A percentile compares a stretch with the other conserved stretches of the same genome.
phyloP scores from a whole-genome alignment of 2,888 invertebrate species.

The Tryphoninae sp. region DNA sequence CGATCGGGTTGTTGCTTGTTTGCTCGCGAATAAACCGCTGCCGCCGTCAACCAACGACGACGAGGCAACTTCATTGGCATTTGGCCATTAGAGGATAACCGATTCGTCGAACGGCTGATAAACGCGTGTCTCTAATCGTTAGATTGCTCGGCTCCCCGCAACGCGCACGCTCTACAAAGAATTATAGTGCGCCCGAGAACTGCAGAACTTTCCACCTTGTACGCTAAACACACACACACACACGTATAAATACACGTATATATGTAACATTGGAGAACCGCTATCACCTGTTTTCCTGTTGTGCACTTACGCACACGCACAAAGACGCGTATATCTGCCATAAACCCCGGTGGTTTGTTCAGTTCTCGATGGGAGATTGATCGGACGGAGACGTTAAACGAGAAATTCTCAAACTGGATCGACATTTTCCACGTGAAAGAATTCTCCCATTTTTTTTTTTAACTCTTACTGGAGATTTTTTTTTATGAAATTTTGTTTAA shows the following conservation, averaged over 20 bases:
- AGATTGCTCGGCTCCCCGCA: slow-evolving; percentile 28
- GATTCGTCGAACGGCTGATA: slow-evolving; percentile 63
- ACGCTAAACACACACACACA: background rate
- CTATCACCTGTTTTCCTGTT: slow-evolving; percentile 57
- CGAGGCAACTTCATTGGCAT: slow-evolving; percentile 55
- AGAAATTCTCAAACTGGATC: background rate
- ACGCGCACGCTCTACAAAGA: slow-evolving; percentile 29
- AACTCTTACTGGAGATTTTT: background rate
- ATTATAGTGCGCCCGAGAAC: slow-evolving; percentile 35
- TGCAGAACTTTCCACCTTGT: slow-evolving; percentile 44
- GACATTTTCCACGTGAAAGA: background rate
- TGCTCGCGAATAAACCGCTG: slow-evolving; percentile 43
- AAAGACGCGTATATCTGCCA: background rate
- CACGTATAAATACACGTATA: background rate
- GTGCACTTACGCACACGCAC: background rate
- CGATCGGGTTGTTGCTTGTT: slow-evolving; percentile 18
- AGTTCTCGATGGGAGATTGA: slow-evolving; percentile 48
- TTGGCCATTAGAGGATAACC: slow-evolving; percentile 65
- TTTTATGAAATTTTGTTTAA: background rate
- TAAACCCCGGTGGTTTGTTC: slow-evolving; percentile 31
- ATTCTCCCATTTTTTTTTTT: slow-evolving; percentile 7
- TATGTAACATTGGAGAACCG: slow-evolving; percentile 10
- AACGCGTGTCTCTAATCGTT: slow-evolving; percentile 58
- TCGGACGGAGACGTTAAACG: slow-evolving; percentile 23
- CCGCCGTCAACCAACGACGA: background rate